These are phyloP conservation scores for Caenorhabditis latens DNA, from an alignment of 1,140 invertebrate genomes.

Conservation along the genomic window DNA sequence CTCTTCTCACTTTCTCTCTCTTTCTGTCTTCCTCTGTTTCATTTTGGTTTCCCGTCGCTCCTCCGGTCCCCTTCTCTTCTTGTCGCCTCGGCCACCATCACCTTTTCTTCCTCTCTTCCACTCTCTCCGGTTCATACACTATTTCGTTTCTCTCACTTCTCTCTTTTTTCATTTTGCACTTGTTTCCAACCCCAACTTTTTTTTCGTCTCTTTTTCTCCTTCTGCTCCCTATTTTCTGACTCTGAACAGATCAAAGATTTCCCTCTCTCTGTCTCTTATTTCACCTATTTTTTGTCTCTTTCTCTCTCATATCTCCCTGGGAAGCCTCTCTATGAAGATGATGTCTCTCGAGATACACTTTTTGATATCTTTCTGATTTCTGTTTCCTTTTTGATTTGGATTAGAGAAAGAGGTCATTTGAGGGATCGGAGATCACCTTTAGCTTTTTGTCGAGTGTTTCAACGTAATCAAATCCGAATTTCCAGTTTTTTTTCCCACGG, in stretches of 20 bases:
- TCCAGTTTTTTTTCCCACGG: too few relatives aligned
- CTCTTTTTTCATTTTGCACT: not conserved
- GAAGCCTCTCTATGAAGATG: too few relatives aligned
- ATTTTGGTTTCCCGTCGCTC: not conserved
- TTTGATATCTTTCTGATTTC: too few relatives aligned
- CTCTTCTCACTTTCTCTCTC: not conserved
- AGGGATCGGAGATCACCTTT: too few relatives aligned
- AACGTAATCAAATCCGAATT: too few relatives aligned
- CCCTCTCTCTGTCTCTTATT: not conserved
- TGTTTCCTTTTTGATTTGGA: too few relatives aligned
- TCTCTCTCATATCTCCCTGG: too few relatives aligned
- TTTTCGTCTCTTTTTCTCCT: not conserved
- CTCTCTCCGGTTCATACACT: not conserved
- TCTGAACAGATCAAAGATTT: slow-evolving; percentile 7
- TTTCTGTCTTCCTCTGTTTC: not conserved
- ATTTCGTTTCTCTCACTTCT: not conserved
- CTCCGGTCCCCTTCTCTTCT: not conserved
- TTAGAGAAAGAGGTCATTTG: too few relatives aligned
- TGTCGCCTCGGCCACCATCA: not conserved
- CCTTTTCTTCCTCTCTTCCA: not conserved
- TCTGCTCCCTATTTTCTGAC: not conserved
- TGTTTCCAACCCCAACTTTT: not conserved
- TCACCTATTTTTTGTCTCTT: not conserved
- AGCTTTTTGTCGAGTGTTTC: too few relatives aligned
- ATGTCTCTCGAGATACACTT: too few relatives aligned